Conservation (phyloP, 2,888 invertebrate species). For the Omphaloscelis lunosa region DNA sequence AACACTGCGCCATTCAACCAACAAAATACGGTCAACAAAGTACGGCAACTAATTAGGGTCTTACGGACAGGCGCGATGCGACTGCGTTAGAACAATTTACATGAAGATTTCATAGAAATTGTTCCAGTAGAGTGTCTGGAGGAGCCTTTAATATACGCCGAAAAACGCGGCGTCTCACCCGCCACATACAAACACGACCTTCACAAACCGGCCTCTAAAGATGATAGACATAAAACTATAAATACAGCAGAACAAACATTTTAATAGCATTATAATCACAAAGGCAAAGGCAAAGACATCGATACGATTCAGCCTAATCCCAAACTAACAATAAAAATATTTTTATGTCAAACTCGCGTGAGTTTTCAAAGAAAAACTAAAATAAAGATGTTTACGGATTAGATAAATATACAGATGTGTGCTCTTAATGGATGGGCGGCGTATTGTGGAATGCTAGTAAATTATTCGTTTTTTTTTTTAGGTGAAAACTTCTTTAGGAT, state of each 20-base stretch:
- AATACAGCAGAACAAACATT: constrained; percentile 28
- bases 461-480: too few relatives aligned
- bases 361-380: constrained; percentile 42
- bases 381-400: constrained; percentile 52
- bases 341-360: constrained; percentile 31
- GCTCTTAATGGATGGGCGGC: constrained; percentile 30
- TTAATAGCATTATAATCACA: constrained; percentile 43
- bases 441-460: background rate
- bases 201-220: background rate
- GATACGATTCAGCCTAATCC: constrained; percentile 47
- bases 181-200: background rate
- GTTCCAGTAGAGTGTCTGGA: too few relatives aligned
- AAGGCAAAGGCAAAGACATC: constrained; percentile 46
- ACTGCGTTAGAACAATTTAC: too few relatives aligned
- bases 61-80: too few relatives aligned
- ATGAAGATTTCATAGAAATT: too few relatives aligned
- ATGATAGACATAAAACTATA: constrained; percentile 21
- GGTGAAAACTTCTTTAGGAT: too few relatives aligned
- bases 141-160: too few relatives aligned
- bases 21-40: too few relatives aligned
- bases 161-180: background rate
- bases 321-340: constrained; percentile 47
- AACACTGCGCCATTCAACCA: too few relatives aligned
- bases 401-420: constrained; percentile 45
- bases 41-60: too few relatives aligned